Conservation (phyloP, 2,797 vertebrate species). For the Hypotaenidia philippensis region DNA sequence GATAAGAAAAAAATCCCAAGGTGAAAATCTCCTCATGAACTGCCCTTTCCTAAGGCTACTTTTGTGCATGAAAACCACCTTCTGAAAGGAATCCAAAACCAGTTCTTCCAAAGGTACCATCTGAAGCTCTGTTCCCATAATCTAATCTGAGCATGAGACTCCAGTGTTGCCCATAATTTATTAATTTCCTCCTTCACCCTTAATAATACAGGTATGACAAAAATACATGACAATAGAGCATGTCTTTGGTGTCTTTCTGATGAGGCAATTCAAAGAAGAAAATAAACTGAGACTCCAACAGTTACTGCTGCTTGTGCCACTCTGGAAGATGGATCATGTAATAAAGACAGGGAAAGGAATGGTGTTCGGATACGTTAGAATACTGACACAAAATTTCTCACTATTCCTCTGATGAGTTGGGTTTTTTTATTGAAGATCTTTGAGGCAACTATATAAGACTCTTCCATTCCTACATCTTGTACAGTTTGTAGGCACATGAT, state of each 20-base stretch:
- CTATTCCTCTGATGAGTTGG: background rate
- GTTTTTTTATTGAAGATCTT: background rate
- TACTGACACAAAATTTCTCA: background rate
- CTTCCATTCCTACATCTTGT: background rate
- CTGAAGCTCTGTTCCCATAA: background rate
- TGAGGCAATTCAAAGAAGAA: background rate
- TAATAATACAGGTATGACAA: background rate
- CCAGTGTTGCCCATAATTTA: background rate
- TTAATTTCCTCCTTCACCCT: background rate
- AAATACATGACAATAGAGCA: background rate
- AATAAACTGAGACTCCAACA: background rate
- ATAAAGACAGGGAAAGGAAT: background rate
- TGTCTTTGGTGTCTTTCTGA: background rate
- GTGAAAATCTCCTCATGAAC: background rate
- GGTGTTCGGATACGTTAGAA: background rate
- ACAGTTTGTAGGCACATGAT: background rate
- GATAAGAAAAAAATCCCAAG: background rate
- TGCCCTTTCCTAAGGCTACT: background rate
- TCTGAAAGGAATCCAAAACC: background rate
- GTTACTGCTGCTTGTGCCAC: background rate
- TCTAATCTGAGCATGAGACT: background rate
- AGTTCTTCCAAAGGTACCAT: background rate
- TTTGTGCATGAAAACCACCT: background rate
- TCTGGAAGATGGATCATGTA: background rate
- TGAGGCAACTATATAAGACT: background rate